Percentiles rank a stretch among this genome's conserved stretches.
Evolutionary conservation across 2,113 vertebrate species (phyloP).

Genomic region (Eurystomus gularis): DNA sequence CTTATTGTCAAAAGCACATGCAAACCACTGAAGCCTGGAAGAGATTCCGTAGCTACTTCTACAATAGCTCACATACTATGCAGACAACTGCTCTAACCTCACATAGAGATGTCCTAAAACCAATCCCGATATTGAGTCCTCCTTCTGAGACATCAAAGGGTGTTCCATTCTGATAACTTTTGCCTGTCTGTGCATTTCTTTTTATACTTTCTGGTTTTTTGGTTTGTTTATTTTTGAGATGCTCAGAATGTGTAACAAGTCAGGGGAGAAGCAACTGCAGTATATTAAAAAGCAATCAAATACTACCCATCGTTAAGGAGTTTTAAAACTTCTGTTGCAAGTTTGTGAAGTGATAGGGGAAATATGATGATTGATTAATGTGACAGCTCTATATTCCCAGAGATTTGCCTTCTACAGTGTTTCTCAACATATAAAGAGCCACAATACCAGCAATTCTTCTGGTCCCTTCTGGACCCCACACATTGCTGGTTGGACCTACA

Average conservation of each 20-base stretch:
- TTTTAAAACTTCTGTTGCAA: not conserved
- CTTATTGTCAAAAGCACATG: not conserved
- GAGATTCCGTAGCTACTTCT: not conserved
- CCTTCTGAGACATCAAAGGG: not conserved
- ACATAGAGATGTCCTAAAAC: not conserved
- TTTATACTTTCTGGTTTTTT: not conserved
- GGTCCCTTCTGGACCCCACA: not conserved
- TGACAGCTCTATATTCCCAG: not conserved
- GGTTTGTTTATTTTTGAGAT: not conserved
- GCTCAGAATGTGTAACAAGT: not conserved
- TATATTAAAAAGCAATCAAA: not conserved
- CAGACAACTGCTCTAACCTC: not conserved
- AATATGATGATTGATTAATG: not conserved
- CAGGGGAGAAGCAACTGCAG: not conserved
- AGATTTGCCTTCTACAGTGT: not conserved
- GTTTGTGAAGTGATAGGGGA: not conserved
- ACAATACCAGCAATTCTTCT: not conserved
- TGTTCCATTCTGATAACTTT: not conserved
- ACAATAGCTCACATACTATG: not conserved
- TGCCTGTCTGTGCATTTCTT: not conserved
- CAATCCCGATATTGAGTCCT: accelerated
- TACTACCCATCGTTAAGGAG: not conserved
- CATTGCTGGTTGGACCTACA: not conserved
- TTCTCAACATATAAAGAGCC: not conserved
- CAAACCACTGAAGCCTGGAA: not conserved